phyloP scores from a whole-genome alignment of 2,797 vertebrate genomes.

The Sebastes cheni region DNA sequence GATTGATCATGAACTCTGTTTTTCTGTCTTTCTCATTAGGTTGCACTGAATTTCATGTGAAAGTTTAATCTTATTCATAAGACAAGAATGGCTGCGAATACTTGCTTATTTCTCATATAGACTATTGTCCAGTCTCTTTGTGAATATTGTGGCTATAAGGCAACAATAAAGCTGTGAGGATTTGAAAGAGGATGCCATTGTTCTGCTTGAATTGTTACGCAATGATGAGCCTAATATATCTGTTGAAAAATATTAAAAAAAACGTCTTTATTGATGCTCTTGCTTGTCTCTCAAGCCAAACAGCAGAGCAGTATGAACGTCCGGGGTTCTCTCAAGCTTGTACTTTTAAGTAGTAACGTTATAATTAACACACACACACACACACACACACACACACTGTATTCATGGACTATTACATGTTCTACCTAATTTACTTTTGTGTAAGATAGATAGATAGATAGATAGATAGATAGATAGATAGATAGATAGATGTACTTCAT shows the following conservation, averaged over 20 bases:
- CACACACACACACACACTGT: not conserved
- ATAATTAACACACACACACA: not conserved
- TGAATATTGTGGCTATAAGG: not conserved
- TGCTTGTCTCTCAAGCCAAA: not conserved
- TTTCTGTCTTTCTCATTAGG: not conserved
- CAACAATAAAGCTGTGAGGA: not conserved
- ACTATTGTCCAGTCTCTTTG: not conserved
- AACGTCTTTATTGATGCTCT: not conserved
- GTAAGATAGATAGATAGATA: too few species aligned
- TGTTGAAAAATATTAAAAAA: not conserved
- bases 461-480: too few species aligned
- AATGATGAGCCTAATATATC: not conserved
- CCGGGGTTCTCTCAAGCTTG: not conserved
- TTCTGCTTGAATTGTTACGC: not conserved
- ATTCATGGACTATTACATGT: not conserved
- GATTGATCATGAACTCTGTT: not conserved
- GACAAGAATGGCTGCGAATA: not conserved
- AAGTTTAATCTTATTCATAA: not conserved
- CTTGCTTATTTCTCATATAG: not conserved
- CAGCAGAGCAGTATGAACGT: not conserved
- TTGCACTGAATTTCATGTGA: not conserved
- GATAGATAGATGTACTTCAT: too few species aligned
- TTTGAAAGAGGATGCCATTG: not conserved
- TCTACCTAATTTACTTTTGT: not conserved
- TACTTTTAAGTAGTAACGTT: not conserved